phyloP scores from a whole-genome alignment of 2,888 invertebrate genomes.

The Ophioninae sp. region DNA sequence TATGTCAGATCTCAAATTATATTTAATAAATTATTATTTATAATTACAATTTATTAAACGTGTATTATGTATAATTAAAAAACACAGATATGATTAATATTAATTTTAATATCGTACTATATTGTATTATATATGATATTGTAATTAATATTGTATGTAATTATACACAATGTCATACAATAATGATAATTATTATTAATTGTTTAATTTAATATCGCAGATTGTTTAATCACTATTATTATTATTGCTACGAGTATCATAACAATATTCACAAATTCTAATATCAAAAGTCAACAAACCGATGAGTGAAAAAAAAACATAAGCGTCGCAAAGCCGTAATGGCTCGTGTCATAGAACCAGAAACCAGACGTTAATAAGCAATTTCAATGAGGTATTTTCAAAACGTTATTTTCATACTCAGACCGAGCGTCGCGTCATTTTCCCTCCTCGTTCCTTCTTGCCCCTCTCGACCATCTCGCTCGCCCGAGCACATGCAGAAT shows the following conservation, averaged over 20 bases:
- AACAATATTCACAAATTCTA: background rate
- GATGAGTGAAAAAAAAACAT: background rate
- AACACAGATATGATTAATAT: too few species aligned
- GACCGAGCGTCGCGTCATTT: constrained; percentile 51
- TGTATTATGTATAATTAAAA: too few species aligned
- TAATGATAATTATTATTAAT: too few species aligned
- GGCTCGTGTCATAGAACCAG: background rate
- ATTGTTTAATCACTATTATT: background rate
- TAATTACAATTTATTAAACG: too few species aligned
- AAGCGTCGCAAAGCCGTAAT: background rate
- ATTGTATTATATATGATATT: too few species aligned
- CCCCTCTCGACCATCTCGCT: background rate
- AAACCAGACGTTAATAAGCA: constrained; percentile 1
- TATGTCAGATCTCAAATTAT: too few species aligned
- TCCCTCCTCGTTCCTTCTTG: constrained; percentile 13
- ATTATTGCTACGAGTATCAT: background rate
- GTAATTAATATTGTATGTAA: too few species aligned
- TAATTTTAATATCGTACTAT: too few species aligned
- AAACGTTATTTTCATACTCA: constrained; percentile 30
- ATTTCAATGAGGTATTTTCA: constrained; percentile 34
- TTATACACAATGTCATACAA: too few species aligned
- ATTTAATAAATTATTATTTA: too few species aligned
- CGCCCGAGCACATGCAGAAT: constrained; percentile 4
- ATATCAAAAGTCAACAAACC: background rate
- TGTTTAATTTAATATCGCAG: too few species aligned